Evolutionary conservation across 2,888 invertebrate genomes (phyloP), one percentile per base, ranked within the genome.

Genomic region (Chironomus riparius): DNA sequence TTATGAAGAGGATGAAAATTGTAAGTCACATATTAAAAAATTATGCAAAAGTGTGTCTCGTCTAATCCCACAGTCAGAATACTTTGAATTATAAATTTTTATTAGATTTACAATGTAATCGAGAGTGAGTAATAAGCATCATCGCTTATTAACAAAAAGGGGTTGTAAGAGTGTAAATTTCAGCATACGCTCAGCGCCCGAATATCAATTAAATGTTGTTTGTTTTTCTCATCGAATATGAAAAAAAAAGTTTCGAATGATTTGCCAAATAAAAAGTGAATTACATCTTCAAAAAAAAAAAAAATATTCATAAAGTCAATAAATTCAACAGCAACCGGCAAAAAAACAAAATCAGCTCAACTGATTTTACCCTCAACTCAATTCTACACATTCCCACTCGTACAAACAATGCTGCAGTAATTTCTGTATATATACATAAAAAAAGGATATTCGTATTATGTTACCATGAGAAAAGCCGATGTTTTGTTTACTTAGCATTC

Each of bases 401-500:
- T 38, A 38, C 56, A 56, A 50, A 15, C 50, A 50, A 50, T 38
- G 38, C 38, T 10, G 38, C 38, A 38, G 38, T 38, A 56, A 56
- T 15, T 56, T 56, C 12, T 15, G n/a, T 18, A 56, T n/a, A 12
- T 12, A 62, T 4, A 21, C 65, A 65, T 21, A 65, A 65, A 65
- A 62, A 65, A 65, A 65, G 65, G 65, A 65, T 65, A 56, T 62
- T 22, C 13, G 47, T 47, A 74, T 74, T 48, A 68, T 62, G 47
- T 74, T 74, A 68, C 74, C 74, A 74, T 74, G 74, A 74, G 74
- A 74, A 47, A 72, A 74, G 74, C 61, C 74, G 61, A 74, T 68
- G 74, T 68, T 68, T 74, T 74, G 68, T 74, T 74, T 74, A 47
- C 61, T 74, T 74, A 74, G 62, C 74, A 38, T 74, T 68, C 47